phyloP scores from a whole-genome alignment of 2,888 invertebrate genomes.

The Merodon equestris region DNA sequence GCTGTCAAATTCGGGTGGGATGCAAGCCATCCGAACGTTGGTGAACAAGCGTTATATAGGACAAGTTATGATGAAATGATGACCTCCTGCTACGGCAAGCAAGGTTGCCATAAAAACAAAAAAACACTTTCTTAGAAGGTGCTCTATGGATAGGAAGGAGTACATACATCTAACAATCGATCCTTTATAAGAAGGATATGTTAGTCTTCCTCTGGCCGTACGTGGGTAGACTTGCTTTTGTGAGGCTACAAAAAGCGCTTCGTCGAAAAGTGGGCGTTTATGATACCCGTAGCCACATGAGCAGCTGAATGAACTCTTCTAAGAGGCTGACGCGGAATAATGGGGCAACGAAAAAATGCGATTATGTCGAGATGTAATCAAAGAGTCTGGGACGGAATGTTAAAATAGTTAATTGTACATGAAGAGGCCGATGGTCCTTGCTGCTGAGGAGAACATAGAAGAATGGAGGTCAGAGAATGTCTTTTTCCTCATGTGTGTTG shows the following conservation, averaged over 20 bases:
- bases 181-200: conserved; percentile 46
- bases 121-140: not conserved
- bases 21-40: no score
- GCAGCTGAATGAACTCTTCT: no score
- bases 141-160: conserved; percentile 9
- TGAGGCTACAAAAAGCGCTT: conserved; percentile 31
- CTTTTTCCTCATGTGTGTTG: no score
- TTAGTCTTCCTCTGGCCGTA: not conserved
- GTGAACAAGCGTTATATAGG: no score
- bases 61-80: no score
- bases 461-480: no score
- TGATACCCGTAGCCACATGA: conserved; percentile 18
- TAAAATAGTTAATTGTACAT: conserved; percentile 37
- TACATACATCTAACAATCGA: conserved; percentile 51
- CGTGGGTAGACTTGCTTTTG: conserved; percentile 33
- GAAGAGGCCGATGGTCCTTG: conserved; percentile 4
- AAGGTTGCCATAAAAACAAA: conserved; percentile 11
- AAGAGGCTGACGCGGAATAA: no score
- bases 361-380: conserved; percentile 17
- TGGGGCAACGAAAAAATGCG: not conserved
- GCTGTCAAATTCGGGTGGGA: not conserved
- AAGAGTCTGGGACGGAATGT: not conserved
- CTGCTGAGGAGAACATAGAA: no score
- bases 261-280: conserved; percentile 45
- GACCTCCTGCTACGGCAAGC: no score